Percentiles rank a stretch among this genome's conserved stretches.
These are phyloP conservation scores for Hemicrepidius hirtus DNA, from an alignment of 2,888 invertebrate species.

Conservation along the genomic window DNA sequence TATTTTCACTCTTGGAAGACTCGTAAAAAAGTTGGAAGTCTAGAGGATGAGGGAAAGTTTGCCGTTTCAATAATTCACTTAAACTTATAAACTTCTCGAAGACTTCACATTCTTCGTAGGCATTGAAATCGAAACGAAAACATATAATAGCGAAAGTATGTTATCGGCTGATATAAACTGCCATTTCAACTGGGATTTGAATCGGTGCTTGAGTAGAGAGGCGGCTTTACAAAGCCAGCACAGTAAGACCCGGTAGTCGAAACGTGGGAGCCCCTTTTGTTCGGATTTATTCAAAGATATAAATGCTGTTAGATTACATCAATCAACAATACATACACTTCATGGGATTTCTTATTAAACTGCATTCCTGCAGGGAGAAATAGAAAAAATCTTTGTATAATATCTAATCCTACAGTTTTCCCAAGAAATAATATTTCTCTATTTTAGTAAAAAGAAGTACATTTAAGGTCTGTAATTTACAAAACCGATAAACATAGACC, in stretches of 20 bases:
- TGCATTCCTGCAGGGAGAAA: slow-evolving; percentile 36
- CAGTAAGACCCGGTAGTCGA: slow-evolving; percentile 57
- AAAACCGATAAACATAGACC: too few relatives aligned
- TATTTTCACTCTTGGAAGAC: not conserved
- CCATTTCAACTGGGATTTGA: slow-evolving; percentile 59
- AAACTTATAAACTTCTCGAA: slow-evolving; percentile 47
- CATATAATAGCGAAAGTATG: slow-evolving; percentile 59
- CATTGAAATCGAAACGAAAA: slow-evolving; percentile 58
- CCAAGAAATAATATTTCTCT: too few relatives aligned
- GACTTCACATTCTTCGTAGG: slow-evolving; percentile 54
- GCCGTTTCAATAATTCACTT: slow-evolving; percentile 48
- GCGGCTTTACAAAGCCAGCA: slow-evolving; percentile 59
- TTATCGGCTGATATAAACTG: slow-evolving; percentile 59
- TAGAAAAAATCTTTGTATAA: slow-evolving; percentile 2
- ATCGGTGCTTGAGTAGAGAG: slow-evolving; percentile 60
- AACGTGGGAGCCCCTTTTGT: slow-evolving; percentile 62
- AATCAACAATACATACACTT: slow-evolving; percentile 53
- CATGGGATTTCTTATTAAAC: slow-evolving; percentile 47
- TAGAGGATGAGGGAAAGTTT: not conserved
- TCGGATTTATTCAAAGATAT: slow-evolving; percentile 59
- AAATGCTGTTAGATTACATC: slow-evolving; percentile 61
- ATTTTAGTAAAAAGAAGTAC: too few relatives aligned
- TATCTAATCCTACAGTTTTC: too few relatives aligned
- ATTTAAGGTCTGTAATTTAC: too few relatives aligned
- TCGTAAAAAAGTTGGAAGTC: slow-evolving; percentile 15